Conservation (phyloP, 1,140 invertebrate genomes). For the Saccostrea glomerata region DNA sequence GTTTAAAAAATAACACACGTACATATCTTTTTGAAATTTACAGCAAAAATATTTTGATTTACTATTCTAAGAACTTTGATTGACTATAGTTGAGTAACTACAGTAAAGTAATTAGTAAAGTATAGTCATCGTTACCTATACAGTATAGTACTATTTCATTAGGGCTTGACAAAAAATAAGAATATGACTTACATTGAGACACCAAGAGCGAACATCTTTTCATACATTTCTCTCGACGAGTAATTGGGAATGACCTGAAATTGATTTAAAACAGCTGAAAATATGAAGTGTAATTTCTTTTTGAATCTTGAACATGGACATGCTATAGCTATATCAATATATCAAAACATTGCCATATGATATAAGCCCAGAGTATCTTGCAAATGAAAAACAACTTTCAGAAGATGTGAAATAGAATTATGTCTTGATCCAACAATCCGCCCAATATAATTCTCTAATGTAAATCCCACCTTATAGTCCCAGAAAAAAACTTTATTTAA, state of each 20-base stretch:
- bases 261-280: constrained; percentile 18
- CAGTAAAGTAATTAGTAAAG: no score
- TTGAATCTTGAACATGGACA: background rate
- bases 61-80: no score
- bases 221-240: constrained; percentile 81
- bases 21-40: no score
- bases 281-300: background rate
- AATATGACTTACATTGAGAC: constrained; percentile 81
- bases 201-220: constrained; percentile 84
- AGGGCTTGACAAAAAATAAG: background rate
- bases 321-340: background rate
- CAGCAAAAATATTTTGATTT: no score
- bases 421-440: no score
- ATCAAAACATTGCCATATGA: background rate
- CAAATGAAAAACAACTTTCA: background rate
- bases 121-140: no score
- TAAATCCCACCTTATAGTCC: no score
- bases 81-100: no score
- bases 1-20: no score
- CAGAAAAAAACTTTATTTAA: no score
- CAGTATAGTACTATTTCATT: no score
- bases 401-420: background rate
- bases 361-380: background rate
- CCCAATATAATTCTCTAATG: no score
- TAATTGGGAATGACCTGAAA: constrained; percentile 84